phyloP scores from a whole-genome alignment of 2,888 invertebrate species.

The Amphipoea oculea region DNA sequence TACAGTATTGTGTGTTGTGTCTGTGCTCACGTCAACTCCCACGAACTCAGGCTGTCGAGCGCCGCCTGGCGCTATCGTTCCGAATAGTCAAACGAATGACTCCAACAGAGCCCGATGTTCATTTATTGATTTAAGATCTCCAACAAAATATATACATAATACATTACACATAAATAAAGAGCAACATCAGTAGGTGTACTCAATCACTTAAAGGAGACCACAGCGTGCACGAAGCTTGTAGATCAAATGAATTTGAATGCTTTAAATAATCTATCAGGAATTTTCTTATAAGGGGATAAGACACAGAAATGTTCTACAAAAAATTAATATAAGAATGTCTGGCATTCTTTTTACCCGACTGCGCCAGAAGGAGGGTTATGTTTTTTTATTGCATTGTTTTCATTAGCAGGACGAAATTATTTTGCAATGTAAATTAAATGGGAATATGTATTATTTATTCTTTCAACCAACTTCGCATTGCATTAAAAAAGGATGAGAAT shows the following conservation, averaged over 20 bases:
- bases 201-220: neutral
- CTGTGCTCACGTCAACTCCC: neutral
- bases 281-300: neutral
- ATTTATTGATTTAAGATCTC: neutral
- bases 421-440: slow-evolving; percentile 14
- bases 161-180: neutral
- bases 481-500: neutral
- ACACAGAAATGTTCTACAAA: neutral
- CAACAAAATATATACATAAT: neutral
- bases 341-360: too few relatives aligned
- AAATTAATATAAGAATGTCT: slow-evolving; percentile 8
- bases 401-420: neutral
- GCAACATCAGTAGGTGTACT: neutral
- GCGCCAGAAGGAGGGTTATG: too few relatives aligned
- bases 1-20: too few relatives aligned
- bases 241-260: neutral
- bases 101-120: neutral
- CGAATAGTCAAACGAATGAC: neutral
- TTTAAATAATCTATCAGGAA: slow-evolving; percentile 5
- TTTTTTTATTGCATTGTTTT: slow-evolving; percentile 21
- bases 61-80: neutral
- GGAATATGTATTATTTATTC: neutral
- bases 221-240: neutral
- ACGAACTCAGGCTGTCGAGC: neutral
- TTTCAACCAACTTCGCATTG: neutral